Conservation (phyloP, 2,888 invertebrate genomes). For the Napeogenes inachia region DNA sequence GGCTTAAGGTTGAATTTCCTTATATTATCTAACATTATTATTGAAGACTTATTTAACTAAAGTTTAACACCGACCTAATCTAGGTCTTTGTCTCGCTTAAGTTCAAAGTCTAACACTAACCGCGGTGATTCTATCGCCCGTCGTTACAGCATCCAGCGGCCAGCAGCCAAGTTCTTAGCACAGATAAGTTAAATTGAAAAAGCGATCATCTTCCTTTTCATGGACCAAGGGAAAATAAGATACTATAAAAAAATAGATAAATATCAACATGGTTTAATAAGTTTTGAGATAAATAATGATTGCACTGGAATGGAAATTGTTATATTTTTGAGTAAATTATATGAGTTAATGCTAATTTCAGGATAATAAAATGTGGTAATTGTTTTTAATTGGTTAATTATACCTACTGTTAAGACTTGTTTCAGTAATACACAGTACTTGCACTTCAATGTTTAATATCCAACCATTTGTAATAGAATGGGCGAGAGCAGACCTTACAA, state of each 20-base stretch:
- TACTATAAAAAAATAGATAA: not conserved
- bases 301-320: not conserved
- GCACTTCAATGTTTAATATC: no score
- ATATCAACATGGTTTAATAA: not conserved
- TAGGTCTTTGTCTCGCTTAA: constrained; percentile 14
- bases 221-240: not conserved
- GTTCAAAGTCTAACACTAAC: constrained; percentile 12
- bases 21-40: no score
- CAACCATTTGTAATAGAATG: no score
- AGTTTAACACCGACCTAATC: constrained; percentile 7
- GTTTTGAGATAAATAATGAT: constrained; percentile 5
- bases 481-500: no score
- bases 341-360: no score
- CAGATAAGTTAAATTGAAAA: constrained; percentile 48
- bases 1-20: no score
- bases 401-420: no score
- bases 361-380: no score
- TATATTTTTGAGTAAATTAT: no score
- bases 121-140: constrained; percentile 17
- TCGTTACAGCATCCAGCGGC: constrained; percentile 21
- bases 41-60: constrained; percentile 7
- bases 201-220: constrained; percentile 37
- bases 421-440: no score
- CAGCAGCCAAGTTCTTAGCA: constrained; percentile 32
- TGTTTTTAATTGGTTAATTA: no score